Percentiles rank a stretch among this genome's conserved stretches.
phyloP scores from a whole-genome alignment of 2,113 vertebrate species.

The human region GRCh38 chrX:125033001-125033500 shows the following conservation, averaged over 20 bases:
- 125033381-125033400: background rate
- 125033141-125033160: background rate
- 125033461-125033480: slow-evolving; percentile 34
- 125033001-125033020: background rate
- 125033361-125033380: background rate
- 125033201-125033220: background rate
- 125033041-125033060: background rate
- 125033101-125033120: background rate
- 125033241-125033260: background rate
- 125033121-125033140: background rate
- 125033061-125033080: background rate
- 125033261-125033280: background rate
- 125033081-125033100: background rate
- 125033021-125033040: background rate
- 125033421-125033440: background rate
- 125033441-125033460: background rate
- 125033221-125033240: background rate
- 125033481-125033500: background rate
- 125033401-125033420: background rate
- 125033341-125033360: background rate
- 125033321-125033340: background rate
- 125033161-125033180: background rate
- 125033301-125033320: background rate
- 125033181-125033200: background rate
- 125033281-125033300: background rate